Base-by-base conservation (phyloP, 1,140 invertebrate genomes). In the Meloidogyne floridensis region DNA sequence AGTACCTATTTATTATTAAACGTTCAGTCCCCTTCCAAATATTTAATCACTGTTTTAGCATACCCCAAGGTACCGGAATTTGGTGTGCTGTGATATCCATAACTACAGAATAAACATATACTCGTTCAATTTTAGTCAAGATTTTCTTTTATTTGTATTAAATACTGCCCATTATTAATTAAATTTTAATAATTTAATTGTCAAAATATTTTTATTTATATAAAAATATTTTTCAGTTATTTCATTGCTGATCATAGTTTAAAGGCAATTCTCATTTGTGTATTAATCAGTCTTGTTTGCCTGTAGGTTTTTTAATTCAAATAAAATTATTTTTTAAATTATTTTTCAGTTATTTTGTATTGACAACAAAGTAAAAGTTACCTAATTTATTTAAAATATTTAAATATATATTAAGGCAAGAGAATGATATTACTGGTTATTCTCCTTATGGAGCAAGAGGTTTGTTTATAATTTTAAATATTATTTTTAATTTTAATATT, bases 391-490 rank as follows among this genome's bases (percentile, higher is more conserved):
- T 42, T 7, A 32, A 32, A 32, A 32, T 42, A 20, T 13, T 80
- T 84, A 71, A 13, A n/a, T 6, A 6, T n/a, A n/a, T n/a, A 15
- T 90, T 72, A 72, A 89, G 88, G 51, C 87, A 89, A 76, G 74
- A 82, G 79, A 89, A 89, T 65, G 87, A 89, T 78, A 89, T 89
- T 77, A 87, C 87, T 43, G 87, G 87, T 59, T 89, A 89, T 72
- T 84, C 89, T 32, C 87, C 87, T 5, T 90, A 90, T 69, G 88
- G 87, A 71, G 87, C 87, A 42, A 81, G 87, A 43, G 59, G 59
- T 65, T 3, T 59, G 13, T 59, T 15, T 59, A 59, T 59, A 59
- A 59, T 59, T 59, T 59, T 15, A 65, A 65, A n/a, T 59, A 59
- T 7, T n/a, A 59, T 15, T 59, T 15, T 59, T 15, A 59, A 15